A percentile compares a stretch with the other conserved stretches of the same genome.
Conservation (phyloP, 2,888 invertebrate species). For the Clivina fossor region DNA sequence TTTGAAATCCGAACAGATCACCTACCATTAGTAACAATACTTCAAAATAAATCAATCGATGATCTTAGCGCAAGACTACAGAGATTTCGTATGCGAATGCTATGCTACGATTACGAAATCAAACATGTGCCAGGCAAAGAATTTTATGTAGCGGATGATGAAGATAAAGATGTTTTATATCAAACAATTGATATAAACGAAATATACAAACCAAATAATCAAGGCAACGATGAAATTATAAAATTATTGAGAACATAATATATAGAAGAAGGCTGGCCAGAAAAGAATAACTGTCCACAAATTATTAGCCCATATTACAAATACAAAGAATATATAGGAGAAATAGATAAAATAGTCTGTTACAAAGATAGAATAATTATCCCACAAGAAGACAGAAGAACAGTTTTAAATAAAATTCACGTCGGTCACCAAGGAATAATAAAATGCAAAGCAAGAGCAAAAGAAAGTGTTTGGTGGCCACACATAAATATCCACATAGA, state of each 20-base stretch:
- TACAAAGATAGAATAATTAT: conserved; percentile 39
- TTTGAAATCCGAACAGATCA: conserved; percentile 48
- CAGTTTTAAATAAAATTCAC: conserved; percentile 40
- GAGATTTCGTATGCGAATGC: conserved; percentile 45
- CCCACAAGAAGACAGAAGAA: conserved; percentile 38
- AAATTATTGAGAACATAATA: not conserved
- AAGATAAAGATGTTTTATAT: no score
- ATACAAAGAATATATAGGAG: conserved; percentile 1
- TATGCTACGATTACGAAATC: conserved; percentile 43
- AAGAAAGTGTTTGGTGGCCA: conserved; percentile 41
- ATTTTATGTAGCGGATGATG: conserved; percentile 42
- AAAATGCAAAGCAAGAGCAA: conserved; percentile 38
- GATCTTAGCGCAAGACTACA: conserved; percentile 48
- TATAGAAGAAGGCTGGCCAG: conserved; percentile 5
- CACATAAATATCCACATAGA: conserved; percentile 38
- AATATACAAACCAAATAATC: not conserved
- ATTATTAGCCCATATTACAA: not conserved
- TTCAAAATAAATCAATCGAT: conserved; percentile 46
- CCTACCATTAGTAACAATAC: conserved; percentile 46
- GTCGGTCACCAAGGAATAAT: conserved; percentile 41
- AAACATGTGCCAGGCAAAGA: conserved; percentile 44
- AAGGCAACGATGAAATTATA: not conserved
- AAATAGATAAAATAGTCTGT: not conserved
- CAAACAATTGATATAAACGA: not conserved
- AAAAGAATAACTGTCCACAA: conserved; percentile 6